Conservation (phyloP, 2,888 invertebrate species). For the Gortyna flavago region DNA sequence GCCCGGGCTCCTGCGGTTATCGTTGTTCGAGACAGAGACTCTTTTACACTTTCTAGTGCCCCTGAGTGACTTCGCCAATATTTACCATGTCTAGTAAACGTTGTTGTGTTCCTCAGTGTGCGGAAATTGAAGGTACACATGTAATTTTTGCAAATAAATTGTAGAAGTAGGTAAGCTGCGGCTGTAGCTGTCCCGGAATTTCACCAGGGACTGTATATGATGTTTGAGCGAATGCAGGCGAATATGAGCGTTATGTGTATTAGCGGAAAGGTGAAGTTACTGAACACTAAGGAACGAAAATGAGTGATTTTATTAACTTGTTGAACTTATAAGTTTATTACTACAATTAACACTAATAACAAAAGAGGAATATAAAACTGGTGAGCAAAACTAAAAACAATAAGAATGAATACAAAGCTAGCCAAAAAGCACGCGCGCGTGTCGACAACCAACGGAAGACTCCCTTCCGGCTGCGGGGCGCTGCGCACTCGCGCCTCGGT, state of each 20-base stretch:
- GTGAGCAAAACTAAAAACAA: no score
- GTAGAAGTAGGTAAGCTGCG: not conserved
- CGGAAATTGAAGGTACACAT: not conserved
- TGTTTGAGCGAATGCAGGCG: not conserved
- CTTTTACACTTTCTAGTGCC: not conserved
- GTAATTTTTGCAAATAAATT: not conserved
- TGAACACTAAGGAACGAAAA: no score
- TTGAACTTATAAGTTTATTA: no score
- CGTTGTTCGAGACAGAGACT: constrained; percentile 10
- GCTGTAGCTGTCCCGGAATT: not conserved
- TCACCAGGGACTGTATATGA: not conserved
- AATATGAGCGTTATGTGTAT: not conserved
- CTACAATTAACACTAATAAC: not conserved
- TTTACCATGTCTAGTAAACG: constrained; percentile 20
- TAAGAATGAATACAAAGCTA: not conserved
- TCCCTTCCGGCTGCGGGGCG: no score
- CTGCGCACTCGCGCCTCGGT: no score
- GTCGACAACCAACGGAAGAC: not conserved
- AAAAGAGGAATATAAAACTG: no score
- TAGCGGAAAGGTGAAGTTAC: no score
- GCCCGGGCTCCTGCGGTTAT: constrained; percentile 3
- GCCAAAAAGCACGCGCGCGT: not conserved
- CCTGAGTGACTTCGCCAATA: not conserved
- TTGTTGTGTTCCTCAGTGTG: constrained; percentile 21
- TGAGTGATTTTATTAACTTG: no score